Base-by-base conservation (phyloP, 2,113 vertebrate genomes). In the Cygnus atratus region DNA sequence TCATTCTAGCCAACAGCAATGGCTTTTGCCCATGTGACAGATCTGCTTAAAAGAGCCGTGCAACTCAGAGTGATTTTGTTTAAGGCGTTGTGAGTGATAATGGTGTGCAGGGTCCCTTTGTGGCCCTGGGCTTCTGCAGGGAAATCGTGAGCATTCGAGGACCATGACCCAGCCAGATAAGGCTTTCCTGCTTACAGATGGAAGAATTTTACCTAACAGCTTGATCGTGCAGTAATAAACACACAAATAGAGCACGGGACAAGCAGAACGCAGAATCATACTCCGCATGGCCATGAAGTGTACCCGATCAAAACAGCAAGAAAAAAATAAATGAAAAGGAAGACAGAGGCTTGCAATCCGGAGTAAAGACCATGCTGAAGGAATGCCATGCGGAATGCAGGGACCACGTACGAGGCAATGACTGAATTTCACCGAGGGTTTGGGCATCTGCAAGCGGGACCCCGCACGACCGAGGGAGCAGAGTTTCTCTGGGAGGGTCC, bases 161-260 rank as follows among this genome's bases (percentile, higher is more conserved):
- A 62, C 28, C 4, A 2, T 18, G 62, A 22, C 37, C 22, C 26
- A 6, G 33, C 66, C 14, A 17, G 41, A 22, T 10, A 11, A 39
- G n/a, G 37, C 52, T 90, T 59, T 14, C 6, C 6, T 7, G 6
- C 13, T 26, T 59, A 55, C 20, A 18, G 24, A 9, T 1, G 61
- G 44, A 65, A 54, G 44, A 29, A 13, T 57, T 68, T 13, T 13
- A 18, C 41, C 44, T 3, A 46, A 13, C 6, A 1, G 8, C 19
- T 65, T 4, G 65, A 17, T 6, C 12, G 3, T 2, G 24, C 3
- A 2, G 20, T 41, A n/a, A 48, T 48, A 39, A 25, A 15, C 33
- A 22, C 43, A 4, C 8, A 19, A 48, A 3, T 3, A 24, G 24
- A 44, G 25, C 2, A 8, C 17, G 39, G 19, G 41, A 9, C 0